Conservation (phyloP, 1,140 invertebrate genomes). For the Heliconius congener region DNA sequence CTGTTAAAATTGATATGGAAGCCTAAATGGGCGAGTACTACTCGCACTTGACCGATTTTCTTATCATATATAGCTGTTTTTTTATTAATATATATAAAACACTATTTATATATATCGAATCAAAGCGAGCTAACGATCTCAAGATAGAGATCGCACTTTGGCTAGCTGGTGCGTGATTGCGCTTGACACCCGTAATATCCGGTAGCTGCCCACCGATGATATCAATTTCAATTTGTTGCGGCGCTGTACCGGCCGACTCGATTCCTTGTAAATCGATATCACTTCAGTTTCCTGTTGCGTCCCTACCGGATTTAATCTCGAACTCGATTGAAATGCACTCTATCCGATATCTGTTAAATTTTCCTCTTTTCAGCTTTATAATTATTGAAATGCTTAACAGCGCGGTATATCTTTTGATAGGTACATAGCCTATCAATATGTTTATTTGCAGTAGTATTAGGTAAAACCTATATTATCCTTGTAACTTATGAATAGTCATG, state of each 20-base stretch:
- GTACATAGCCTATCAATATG: background rate
- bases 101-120: background rate
- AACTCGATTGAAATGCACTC: conserved; percentile 62
- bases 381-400: conserved; percentile 13
- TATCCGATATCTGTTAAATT: conserved; percentile 56
- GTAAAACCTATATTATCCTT: background rate
- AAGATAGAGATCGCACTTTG: conserved; percentile 35
- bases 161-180: conserved; percentile 51
- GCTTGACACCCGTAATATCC: conserved; percentile 78
- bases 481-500: conserved; percentile 6
- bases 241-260: conserved; percentile 65
- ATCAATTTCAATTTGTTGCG: conserved; percentile 80
- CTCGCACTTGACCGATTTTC: too few relatives aligned
- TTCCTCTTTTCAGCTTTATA: conserved; percentile 32
- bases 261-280: conserved; percentile 72
- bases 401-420: background rate
- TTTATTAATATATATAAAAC: background rate
- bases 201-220: conserved; percentile 72
- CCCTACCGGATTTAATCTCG: conserved; percentile 69
- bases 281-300: conserved; percentile 74
- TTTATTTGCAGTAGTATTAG: background rate
- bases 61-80: too few relatives aligned
- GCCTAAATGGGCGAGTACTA: too few relatives aligned
- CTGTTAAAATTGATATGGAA: too few relatives aligned
- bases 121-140: conserved; percentile 20